Conservation (phyloP, 2,113 vertebrate genomes). For the Bucco capensis region DNA sequence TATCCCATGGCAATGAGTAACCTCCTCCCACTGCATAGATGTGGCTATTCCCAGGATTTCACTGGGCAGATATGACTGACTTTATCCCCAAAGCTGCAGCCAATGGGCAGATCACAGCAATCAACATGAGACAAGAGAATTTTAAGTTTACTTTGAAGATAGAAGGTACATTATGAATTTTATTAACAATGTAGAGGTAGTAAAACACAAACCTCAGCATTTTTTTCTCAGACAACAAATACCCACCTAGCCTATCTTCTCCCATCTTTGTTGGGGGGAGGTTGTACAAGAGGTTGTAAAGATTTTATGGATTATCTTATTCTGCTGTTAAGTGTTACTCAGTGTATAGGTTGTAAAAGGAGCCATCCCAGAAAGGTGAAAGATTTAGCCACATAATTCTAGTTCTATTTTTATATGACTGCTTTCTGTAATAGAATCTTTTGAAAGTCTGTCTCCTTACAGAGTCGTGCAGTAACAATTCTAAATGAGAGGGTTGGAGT, state of each 20-base stretch:
- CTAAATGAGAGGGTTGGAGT: background rate
- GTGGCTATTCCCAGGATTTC: background rate
- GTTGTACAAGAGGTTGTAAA: background rate
- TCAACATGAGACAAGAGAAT: background rate
- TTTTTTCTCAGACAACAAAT: background rate
- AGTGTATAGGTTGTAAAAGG: background rate
- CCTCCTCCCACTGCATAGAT: rapidly evolving
- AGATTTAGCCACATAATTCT: background rate
- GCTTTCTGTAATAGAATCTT: background rate
- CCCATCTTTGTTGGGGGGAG: background rate
- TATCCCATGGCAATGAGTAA: background rate
- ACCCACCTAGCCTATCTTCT: background rate
- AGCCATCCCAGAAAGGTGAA: background rate
- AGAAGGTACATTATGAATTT: background rate
- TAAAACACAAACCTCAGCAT: background rate
- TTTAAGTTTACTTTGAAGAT: background rate
- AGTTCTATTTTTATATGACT: background rate
- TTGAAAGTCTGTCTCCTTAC: background rate
- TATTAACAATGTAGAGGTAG: background rate
- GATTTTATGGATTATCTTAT: background rate
- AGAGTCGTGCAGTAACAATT: background rate
- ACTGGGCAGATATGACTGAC: background rate
- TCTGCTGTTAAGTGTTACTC: background rate
- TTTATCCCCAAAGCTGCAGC: background rate
- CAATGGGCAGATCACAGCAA: background rate